Base-by-base conservation (phyloP, 1,140 invertebrate genomes). In the Paralvinella palmiformis region DNA sequence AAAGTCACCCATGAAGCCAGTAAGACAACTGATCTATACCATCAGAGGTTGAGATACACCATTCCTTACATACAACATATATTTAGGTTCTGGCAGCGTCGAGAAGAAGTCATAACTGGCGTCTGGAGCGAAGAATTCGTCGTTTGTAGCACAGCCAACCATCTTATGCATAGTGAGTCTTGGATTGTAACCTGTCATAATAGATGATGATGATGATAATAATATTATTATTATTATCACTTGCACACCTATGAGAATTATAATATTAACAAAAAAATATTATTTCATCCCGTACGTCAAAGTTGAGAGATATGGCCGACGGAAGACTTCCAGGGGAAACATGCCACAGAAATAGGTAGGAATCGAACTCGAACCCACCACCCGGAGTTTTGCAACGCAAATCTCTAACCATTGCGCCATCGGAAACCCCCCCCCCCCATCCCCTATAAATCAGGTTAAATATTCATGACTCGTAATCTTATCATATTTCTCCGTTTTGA, bases 61-160 rank as follows among this genome's bases (percentile, higher is more conserved):
- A n/a, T n/a, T 7, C 31, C 1, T 5, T 20, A 37, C 62, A 22
- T 67, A 73, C 73, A 70, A 69, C 45, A 75, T 61, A 52, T 71
- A 72, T 61, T 72, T 77, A 1, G 69, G 69, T 45, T 68, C 69
- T 7, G 59, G 53, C 1, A 77, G 68, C 31, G 72, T 36, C 52
- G 66, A 62, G 67, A 69, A 77, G 62, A 71, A 77, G 59, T 69
- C 73, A 55, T 74, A 67, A 1, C 73, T 71, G 59, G 76, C 71
- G 33, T 77, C 75, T 15, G 72, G 69, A 24, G 75, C 56, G 57
- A 76, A 77, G 62, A 77, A 77, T 60, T 77, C 74, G 50, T 77
- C 75, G 1, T 71, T 72, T 15, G 68, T 69, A 2, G 73, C 72
- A 22, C 65, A 71, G 31, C 73, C 68, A 2, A 76, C 70, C 53